Conservation (phyloP, 1,140 invertebrate species). For the Lepidostoma basale region DNA sequence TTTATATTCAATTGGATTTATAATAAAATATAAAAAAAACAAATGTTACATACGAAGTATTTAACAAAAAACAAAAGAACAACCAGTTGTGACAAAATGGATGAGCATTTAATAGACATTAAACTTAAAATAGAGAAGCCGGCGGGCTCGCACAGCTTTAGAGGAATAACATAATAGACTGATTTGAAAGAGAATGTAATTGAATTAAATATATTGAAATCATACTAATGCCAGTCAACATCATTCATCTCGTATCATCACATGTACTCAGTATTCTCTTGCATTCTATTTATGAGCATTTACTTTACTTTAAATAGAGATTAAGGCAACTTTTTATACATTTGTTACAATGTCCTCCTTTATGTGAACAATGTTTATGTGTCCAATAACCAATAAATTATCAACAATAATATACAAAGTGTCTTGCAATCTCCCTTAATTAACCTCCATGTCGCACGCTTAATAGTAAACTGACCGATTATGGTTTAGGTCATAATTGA, state of each 20-base stretch:
- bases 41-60: background rate
- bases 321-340: conserved; percentile 42
- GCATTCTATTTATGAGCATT: conserved; percentile 45
- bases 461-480: too few relatives aligned
- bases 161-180: conserved; percentile 27
- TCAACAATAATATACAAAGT: conserved; percentile 38
- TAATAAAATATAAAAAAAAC: conserved; percentile 25
- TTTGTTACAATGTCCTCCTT: conserved; percentile 41
- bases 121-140: background rate
- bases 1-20: conserved; percentile 35
- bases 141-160: conserved; percentile 5
- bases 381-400: conserved; percentile 46
- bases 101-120: conserved; percentile 18
- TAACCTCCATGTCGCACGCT: too few relatives aligned
- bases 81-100: conserved; percentile 14
- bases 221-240: conserved; percentile 36
- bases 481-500: too few relatives aligned
- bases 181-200: conserved; percentile 25
- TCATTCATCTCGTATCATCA: conserved; percentile 29
- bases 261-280: conserved; percentile 42
- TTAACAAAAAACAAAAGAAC: conserved; percentile 13
- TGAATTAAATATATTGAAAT: conserved; percentile 18
- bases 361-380: conserved; percentile 43
- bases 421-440: too few relatives aligned
- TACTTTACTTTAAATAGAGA: conserved; percentile 40